Percentiles rank a stretch among this genome's conserved stretches.
Conservation (phyloP, 1,140 invertebrate species). For the Patella vulgata region DNA sequence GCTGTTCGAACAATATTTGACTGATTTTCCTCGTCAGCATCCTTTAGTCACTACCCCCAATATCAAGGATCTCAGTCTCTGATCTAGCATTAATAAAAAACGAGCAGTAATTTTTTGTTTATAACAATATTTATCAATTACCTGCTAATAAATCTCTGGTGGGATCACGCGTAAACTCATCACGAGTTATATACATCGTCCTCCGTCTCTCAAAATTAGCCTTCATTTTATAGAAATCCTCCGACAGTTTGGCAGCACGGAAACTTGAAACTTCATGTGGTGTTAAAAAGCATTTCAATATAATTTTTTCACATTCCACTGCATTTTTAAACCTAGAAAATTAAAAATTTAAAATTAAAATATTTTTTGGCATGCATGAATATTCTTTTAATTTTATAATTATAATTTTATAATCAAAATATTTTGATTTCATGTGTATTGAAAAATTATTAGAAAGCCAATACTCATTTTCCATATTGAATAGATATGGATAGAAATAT, state of each 20-base stretch:
- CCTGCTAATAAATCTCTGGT: conserved; percentile 50
- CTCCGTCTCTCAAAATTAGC: conserved; percentile 57
- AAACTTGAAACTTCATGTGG: conserved; percentile 61
- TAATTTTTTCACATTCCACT: conserved; percentile 65
- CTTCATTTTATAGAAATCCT: conserved; percentile 62
- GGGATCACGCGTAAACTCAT: conserved; percentile 55
- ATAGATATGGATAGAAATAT: too few relatives aligned
- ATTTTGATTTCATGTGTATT: neutral
- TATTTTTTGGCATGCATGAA: neutral
- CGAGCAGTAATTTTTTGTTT: too few relatives aligned
- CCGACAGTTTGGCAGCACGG: conserved; percentile 58
- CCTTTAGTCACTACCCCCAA: too few relatives aligned
- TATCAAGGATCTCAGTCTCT: too few relatives aligned
- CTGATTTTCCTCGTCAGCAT: too few relatives aligned
- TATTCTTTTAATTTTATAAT: neutral
- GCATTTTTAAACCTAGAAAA: conserved; percentile 62
- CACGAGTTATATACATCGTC: conserved; percentile 39
- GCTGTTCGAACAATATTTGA: too few relatives aligned
- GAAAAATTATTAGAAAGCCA: too few relatives aligned
- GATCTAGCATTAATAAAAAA: too few relatives aligned
- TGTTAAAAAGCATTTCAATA: conserved; percentile 59
- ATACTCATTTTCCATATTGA: too few relatives aligned
- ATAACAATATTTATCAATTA: too few relatives aligned
- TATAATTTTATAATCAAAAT: neutral
- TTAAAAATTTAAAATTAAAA: neutral